Evolutionary conservation across 2,888 invertebrate species (phyloP).

Genomic region (Bursaphelenchus okinawaensis): DNA sequence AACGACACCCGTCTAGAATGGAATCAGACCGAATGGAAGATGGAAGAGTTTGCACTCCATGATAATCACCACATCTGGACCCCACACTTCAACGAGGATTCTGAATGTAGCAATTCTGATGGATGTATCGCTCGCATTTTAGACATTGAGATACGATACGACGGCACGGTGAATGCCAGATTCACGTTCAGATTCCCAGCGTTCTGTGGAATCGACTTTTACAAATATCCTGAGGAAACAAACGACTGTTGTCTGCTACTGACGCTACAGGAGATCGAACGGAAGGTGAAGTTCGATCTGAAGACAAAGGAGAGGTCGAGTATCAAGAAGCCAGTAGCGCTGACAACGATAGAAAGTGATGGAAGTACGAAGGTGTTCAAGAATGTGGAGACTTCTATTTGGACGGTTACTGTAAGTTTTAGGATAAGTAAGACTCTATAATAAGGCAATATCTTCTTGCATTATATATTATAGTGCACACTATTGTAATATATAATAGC

Average conservation of each 20-base stretch:
- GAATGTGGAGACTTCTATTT: constrained; percentile 32
- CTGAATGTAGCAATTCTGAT: constrained; percentile 35
- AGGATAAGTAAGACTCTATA: neutral
- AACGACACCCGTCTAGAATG: constrained; percentile 43
- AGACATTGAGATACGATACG: constrained; percentile 37
- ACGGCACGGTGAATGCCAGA: constrained; percentile 39
- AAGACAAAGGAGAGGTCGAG: constrained; percentile 13
- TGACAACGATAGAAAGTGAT: constrained; percentile 26
- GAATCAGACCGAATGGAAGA: constrained; percentile 33
- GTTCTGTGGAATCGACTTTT: constrained; percentile 44
- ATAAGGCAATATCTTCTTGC: neutral
- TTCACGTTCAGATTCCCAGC: constrained; percentile 45
- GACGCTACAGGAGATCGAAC: constrained; percentile 25
- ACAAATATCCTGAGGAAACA: constrained; percentile 50
- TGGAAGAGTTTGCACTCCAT: constrained; percentile 33
- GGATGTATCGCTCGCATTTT: constrained; percentile 34
- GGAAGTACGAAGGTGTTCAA: constrained; percentile 22
- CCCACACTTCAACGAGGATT: constrained; percentile 39
- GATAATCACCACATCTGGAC: constrained; percentile 47
- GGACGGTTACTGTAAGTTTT: constrained; percentile 19
- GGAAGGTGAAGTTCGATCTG: constrained; percentile 31
- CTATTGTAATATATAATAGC: no score
- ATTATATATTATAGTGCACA: no score
- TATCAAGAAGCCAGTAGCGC: constrained; percentile 28
- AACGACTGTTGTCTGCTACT: constrained; percentile 38